Evolutionary conservation across 2,113 vertebrate species (phyloP).

Genomic region (Gobius niger): DNA sequence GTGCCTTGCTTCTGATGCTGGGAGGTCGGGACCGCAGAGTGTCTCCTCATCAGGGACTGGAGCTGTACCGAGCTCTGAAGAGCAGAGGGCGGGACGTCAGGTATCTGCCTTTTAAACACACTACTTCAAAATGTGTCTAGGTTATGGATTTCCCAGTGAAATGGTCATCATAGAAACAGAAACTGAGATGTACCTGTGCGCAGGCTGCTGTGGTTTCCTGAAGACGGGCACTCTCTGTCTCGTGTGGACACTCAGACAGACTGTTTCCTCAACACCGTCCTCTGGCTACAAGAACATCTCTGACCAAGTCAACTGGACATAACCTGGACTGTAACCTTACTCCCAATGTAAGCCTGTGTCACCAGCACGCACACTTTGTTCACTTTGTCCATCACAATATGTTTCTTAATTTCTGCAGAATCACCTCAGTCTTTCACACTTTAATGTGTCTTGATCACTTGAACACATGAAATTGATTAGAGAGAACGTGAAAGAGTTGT

Average conservation of each 20-base stretch:
- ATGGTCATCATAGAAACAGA: too few relatives aligned
- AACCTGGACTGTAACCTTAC: background rate
- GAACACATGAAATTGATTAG: too few relatives aligned
- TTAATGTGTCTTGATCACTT: too few relatives aligned
- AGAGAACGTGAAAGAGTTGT: too few relatives aligned
- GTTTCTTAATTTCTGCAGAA: background rate
- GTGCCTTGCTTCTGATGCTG: constrained; percentile 79
- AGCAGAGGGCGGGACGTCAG: constrained; percentile 73
- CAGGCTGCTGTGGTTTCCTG: constrained; percentile 84
- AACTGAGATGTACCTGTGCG: background rate
- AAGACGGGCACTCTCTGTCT: constrained; percentile 79
- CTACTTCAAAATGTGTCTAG: background rate
- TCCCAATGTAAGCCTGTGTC: too few relatives aligned
- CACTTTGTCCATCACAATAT: background rate
- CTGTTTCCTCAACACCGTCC: constrained; percentile 77
- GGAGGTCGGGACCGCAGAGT: constrained; percentile 80
- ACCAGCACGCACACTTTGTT: too few relatives aligned
- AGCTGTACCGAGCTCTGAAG: constrained; percentile 81
- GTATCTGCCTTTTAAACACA: constrained; percentile 47
- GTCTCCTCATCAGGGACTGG: constrained; percentile 81
- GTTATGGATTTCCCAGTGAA: too few relatives aligned
- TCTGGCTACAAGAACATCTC: constrained; percentile 73
- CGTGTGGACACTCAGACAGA: constrained; percentile 73
- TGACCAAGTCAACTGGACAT: background rate
- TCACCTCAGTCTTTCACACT: too few relatives aligned